phyloP scores from a whole-genome alignment of 2,888 invertebrate genomes.

The Cephus pulcher region DNA sequence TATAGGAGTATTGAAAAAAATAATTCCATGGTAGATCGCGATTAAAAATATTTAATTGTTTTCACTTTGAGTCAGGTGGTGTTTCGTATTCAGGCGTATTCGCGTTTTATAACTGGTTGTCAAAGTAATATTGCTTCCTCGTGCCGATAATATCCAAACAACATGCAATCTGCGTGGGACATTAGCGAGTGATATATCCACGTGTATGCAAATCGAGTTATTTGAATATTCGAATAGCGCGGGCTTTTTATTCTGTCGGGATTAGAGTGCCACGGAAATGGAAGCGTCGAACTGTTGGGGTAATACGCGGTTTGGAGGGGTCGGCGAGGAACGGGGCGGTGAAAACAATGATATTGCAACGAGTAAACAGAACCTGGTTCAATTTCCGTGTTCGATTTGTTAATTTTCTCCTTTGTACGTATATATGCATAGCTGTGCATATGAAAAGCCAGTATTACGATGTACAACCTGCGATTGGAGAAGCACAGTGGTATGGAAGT shows the following conservation, averaged over 20 bases:
- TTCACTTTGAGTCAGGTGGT: not conserved
- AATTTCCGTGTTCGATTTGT: not conserved
- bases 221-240: not conserved
- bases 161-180: not conserved
- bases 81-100: not conserved
- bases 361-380: not conserved
- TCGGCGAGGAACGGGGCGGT: not conserved
- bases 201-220: not conserved
- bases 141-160: not conserved
- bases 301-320: not conserved
- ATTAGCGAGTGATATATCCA: not conserved
- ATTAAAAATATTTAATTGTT: not conserved
- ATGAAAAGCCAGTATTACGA: not conserved
- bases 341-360: not conserved
- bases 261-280: not conserved
- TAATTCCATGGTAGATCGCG: not conserved
- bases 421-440: too few relatives aligned
- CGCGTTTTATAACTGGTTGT: not conserved
- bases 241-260: not conserved
- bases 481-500: not conserved
- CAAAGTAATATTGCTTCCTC: not conserved
- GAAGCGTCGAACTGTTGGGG: not conserved
- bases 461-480: not conserved
- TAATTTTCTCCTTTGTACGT: too few relatives aligned
- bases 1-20: not conserved